Percentiles rank a stretch among this genome's conserved stretches.
phyloP scores from a whole-genome alignment of 2,888 invertebrate genomes.

The Gari tellinella region DNA sequence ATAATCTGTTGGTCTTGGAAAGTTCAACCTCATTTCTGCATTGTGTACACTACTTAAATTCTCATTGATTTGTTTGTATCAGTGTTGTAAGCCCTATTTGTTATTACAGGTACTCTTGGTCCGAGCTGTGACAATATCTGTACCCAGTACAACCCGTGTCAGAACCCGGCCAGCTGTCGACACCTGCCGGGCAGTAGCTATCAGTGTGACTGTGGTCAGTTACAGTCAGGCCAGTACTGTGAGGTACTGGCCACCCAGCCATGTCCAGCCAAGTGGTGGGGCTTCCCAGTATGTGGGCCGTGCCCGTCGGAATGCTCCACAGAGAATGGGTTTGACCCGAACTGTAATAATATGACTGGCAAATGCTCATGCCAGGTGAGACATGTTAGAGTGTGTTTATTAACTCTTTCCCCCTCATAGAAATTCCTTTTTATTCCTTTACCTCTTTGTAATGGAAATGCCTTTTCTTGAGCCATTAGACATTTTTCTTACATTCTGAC shows the following conservation, averaged over 20 bases:
- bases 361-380: slow-evolving; percentile 94
- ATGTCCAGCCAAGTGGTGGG: slow-evolving; percentile 98
- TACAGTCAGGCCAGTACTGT: slow-evolving; percentile 86
- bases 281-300: slow-evolving; percentile 95
- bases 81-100: too few relatives aligned
- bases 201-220: slow-evolving; percentile 91
- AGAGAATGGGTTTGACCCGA: slow-evolving; percentile 93
- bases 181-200: slow-evolving; percentile 87
- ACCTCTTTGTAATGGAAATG: too few relatives aligned
- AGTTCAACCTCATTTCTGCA: too few relatives aligned
- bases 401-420: too few relatives aligned
- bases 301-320: slow-evolving; percentile 91
- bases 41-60: too few relatives aligned
- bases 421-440: too few relatives aligned
- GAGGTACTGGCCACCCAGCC: slow-evolving; percentile 77
- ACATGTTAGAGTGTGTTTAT: too few relatives aligned
- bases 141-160: slow-evolving; percentile 90
- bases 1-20: too few relatives aligned
- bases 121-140: slow-evolving; percentile 91
- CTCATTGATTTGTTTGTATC: too few relatives aligned
- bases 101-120: slow-evolving; percentile 84
- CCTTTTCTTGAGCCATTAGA: too few relatives aligned
- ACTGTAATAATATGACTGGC: slow-evolving; percentile 95
- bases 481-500: too few relatives aligned
- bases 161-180: slow-evolving; percentile 89